These are phyloP conservation scores for Watersipora subatra DNA, from an alignment of 1,140 invertebrate genomes.

Conservation along the genomic window DNA sequence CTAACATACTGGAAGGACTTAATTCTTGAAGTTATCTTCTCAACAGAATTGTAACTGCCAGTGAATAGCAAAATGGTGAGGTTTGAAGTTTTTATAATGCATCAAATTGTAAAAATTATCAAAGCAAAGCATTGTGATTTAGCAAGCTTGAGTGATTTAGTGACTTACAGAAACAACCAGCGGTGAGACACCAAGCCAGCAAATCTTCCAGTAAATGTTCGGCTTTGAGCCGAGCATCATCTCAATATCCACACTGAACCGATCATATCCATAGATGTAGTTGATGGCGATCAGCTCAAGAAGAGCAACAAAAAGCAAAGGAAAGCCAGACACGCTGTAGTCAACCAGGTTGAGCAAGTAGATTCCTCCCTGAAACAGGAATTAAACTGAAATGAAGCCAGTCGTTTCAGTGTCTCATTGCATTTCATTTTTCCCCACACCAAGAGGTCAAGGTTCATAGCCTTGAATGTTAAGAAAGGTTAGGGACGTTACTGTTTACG, in stretches of 20 bases:
- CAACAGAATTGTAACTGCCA: not conserved
- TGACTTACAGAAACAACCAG: conserved; percentile 47
- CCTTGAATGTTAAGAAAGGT: too few species aligned
- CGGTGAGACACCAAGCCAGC: conserved; percentile 51
- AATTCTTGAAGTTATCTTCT: not conserved
- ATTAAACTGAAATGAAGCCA: too few species aligned
- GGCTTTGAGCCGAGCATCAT: conserved; percentile 52
- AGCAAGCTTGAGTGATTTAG: too few species aligned
- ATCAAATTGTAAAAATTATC: too few species aligned
- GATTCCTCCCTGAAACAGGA: conserved; percentile 50
- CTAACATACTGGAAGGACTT: not conserved
- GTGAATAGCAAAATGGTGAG: not conserved
- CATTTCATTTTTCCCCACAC: too few species aligned
- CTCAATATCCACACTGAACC: conserved; percentile 51
- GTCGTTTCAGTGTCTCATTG: too few species aligned
- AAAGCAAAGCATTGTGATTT: too few species aligned
- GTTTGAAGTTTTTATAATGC: too few species aligned
- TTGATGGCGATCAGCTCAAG: conserved; percentile 61
- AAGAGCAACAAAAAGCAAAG: conserved; percentile 57
- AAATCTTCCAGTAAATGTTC: conserved; percentile 49
- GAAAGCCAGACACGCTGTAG: conserved; percentile 72
- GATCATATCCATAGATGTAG: conserved; percentile 55
- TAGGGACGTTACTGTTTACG: too few species aligned
- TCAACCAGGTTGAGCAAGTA: conserved; percentile 72
- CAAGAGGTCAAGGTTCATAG: too few species aligned